Base-by-base conservation (phyloP, 37 sponge, comb jelly and placozoan genomes). In the Halisarca cf. caerulea region DNA sequence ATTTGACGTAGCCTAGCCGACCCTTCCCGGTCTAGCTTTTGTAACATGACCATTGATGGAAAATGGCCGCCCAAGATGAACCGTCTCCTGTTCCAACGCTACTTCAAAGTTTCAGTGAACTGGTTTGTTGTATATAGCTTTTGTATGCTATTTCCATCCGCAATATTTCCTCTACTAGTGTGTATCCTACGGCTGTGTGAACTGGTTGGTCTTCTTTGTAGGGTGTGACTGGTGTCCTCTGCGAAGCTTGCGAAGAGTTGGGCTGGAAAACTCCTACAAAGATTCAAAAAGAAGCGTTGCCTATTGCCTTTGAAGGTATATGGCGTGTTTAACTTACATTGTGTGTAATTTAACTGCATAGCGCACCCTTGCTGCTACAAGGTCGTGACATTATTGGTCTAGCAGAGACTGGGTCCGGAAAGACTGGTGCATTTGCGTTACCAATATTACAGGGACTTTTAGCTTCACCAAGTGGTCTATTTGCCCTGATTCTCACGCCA, bases 361-460 rank as follows among this genome's bases (percentile, higher is more conserved):
- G 32, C 3, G 7, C 58, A 58, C 38, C 61, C 15, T 59, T 58
- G 64, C 38, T 42, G 8, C 17, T 8, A 11, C 78, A 25, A 89
- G 97, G 97, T 6, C 86, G 78, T 59, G 99, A 98, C 59, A 71
- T 98, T 25, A 98, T 98, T 84, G 99, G 99, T 0, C 83, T 98
- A 40, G 99, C 99, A 38, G 99, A 98, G 83, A 98, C 99, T 0
- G 99, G 99, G 0, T 96, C 97, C 44, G 99, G 99, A 9, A 98
- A 98, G 82, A 98, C 99, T 14, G 99, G 84, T 6, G 97, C 99
- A 14, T 98, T 98, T 85, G 95, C 93, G 45, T 85, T 98, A 6
- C 99, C 99, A 2, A 94, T 98, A 41, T 75, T 98, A 0, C 99
- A 98, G 41, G 90, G 93, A 0, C 88, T 98, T 2, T 64, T 98